Conservation (phyloP, 2,888 invertebrate species). For the Drosophila parthenogenetica region DNA sequence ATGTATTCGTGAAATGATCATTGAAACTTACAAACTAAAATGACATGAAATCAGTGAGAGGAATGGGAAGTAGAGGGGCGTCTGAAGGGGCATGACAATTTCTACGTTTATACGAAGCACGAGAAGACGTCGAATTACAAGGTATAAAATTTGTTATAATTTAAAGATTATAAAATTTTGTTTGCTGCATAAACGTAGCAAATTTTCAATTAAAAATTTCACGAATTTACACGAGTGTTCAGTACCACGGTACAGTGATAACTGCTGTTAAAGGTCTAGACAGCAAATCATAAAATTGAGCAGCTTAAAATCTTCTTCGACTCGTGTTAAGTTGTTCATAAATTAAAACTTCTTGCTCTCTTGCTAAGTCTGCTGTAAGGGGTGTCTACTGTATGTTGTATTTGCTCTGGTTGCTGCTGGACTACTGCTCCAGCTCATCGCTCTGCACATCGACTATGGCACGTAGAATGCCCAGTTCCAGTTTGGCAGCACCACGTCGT, state of each 20-base stretch:
- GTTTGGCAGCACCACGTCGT: slow-evolving; percentile 77
- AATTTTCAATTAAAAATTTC: slow-evolving; percentile 7
- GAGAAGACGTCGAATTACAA: slow-evolving; percentile 12
- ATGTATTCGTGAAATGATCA: slow-evolving; percentile 40
- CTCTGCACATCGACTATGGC: slow-evolving; percentile 84
- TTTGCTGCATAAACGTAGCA: slow-evolving; percentile 31
- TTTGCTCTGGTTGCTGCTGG: neutral
- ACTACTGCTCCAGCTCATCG: slow-evolving; percentile 81
- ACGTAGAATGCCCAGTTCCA: slow-evolving; percentile 83
- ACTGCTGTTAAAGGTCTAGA: neutral
- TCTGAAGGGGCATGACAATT: slow-evolving; percentile 1
- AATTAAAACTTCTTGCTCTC: slow-evolving; percentile 27
- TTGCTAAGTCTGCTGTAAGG: slow-evolving; percentile 17
- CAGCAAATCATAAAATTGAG: too few species aligned
- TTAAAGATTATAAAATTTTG: neutral
- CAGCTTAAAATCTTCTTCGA: too few species aligned
- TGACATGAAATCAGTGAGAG: slow-evolving; percentile 29
- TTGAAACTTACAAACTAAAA: slow-evolving; percentile 58
- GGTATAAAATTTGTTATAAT: slow-evolving; percentile 20
- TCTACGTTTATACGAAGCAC: slow-evolving; percentile 30
- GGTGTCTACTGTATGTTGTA: slow-evolving; percentile 1
- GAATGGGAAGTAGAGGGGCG: neutral
- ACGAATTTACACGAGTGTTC: slow-evolving; percentile 31
- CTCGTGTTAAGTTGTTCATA: slow-evolving; percentile 8
- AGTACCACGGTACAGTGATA: neutral